Percentiles rank a stretch among this genome's conserved stretches.
Conservation (phyloP, 2,888 invertebrate species). For the Epirrhoe alternata region DNA sequence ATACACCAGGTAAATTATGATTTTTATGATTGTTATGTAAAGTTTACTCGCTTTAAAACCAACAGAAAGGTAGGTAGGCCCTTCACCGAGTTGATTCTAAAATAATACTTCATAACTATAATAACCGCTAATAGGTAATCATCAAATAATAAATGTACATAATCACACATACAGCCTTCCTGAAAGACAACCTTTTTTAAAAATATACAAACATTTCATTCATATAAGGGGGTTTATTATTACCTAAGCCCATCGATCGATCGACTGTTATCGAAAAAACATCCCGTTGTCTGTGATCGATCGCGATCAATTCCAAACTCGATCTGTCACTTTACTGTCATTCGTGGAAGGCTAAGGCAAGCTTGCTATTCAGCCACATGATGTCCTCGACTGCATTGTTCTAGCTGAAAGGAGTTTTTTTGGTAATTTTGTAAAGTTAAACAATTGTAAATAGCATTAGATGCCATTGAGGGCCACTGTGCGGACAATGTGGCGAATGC, state of each 20-base stretch:
- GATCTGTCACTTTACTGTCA: constrained; percentile 50
- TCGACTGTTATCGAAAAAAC: constrained; percentile 9
- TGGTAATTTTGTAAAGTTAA: constrained; percentile 40
- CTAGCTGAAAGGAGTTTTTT: constrained; percentile 43
- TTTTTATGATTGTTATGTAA: too few species aligned
- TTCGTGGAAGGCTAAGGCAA: constrained; percentile 56
- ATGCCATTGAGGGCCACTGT: constrained; percentile 68
- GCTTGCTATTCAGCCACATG: constrained; percentile 47
- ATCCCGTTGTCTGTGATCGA: constrained; percentile 29
- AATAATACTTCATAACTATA: too few species aligned
- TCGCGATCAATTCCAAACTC: constrained; percentile 47
- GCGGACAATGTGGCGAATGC: constrained; percentile 64
- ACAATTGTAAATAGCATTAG: constrained; percentile 73
- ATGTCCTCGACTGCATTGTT: constrained; percentile 59
- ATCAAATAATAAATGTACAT: too few species aligned
- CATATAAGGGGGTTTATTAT: not conserved
- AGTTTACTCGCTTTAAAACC: too few species aligned
- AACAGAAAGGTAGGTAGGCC: too few species aligned
- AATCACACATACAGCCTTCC: too few species aligned
- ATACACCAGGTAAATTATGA: too few species aligned
- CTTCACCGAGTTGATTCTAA: too few species aligned
- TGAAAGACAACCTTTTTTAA: too few species aligned
- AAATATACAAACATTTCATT: too few species aligned
- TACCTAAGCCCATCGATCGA: constrained; percentile 10
- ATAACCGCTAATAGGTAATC: too few species aligned